Evolutionary conservation across 2,888 invertebrate species (phyloP).

Genomic region (Rhingia rostrata): DNA sequence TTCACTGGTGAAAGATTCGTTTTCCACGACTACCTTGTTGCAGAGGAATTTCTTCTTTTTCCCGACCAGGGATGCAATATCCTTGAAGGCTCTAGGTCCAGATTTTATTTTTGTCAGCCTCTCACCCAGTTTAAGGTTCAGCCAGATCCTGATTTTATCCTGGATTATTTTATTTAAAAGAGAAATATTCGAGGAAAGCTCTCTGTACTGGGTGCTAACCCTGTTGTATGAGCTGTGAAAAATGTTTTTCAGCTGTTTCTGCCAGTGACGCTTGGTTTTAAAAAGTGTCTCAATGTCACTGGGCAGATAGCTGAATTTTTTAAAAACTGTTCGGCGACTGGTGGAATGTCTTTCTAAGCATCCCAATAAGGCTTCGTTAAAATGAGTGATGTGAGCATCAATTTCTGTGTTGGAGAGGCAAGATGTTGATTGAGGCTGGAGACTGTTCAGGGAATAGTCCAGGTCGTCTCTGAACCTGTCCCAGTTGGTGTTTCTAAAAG

Average conservation of each 20-base stretch:
- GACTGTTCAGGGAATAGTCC: too few relatives aligned
- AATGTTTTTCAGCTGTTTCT: neutral
- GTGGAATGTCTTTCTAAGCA: too few relatives aligned
- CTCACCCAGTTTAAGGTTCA: neutral
- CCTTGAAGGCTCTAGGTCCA: neutral
- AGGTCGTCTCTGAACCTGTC: too few relatives aligned
- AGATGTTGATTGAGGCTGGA: too few relatives aligned
- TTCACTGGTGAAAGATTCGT: neutral
- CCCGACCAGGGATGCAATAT: neutral
- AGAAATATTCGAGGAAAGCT: neutral
- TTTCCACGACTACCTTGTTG: neutral
- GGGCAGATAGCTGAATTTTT: too few relatives aligned
- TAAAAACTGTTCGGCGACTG: too few relatives aligned
- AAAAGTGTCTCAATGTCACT: too few relatives aligned
- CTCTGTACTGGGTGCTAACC: neutral
- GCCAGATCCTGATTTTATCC: neutral
- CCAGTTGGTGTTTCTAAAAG: too few relatives aligned
- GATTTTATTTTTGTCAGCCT: neutral
- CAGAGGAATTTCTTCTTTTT: neutral
- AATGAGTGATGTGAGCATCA: too few relatives aligned
- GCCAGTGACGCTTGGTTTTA: too few relatives aligned
- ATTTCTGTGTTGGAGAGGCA: too few relatives aligned
- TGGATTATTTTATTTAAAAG: neutral
- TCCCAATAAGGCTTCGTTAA: too few relatives aligned
- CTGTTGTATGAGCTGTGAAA: neutral